These are phyloP conservation scores for Pituophis catenifer DNA, from an alignment of 2,113 vertebrate genomes.

Conservation along the genomic window DNA sequence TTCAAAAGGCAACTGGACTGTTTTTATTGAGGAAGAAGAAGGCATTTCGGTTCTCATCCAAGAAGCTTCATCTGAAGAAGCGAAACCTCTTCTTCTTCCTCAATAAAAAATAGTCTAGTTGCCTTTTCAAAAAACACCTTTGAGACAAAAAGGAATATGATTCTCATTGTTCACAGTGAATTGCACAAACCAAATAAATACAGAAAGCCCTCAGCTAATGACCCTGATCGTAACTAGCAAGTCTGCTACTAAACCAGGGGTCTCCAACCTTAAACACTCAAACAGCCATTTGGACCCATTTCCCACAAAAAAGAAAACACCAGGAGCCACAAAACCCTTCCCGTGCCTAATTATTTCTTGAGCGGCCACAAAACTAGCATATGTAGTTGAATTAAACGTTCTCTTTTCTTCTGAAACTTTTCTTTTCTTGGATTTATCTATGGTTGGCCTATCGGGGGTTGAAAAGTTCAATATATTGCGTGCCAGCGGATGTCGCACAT, in stretches of 20 bases:
- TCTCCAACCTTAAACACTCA: too few species aligned
- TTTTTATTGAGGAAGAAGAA: background rate
- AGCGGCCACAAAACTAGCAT: too few species aligned
- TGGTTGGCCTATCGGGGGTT: too few species aligned
- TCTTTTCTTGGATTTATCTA: too few species aligned
- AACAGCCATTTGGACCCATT: too few species aligned
- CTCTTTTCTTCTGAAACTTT: too few species aligned
- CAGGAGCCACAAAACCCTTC: too few species aligned
- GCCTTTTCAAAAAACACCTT: background rate
- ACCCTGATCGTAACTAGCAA: background rate
- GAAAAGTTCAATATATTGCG: too few species aligned
- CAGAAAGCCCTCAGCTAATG: background rate
- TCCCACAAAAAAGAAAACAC: too few species aligned
- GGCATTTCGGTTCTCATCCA: background rate
- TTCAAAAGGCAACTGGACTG: background rate
- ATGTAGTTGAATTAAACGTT: too few species aligned
- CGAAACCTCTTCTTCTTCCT: background rate
- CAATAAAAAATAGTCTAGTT: background rate
- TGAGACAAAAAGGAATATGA: background rate
- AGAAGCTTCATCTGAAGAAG: background rate
- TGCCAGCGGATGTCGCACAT: too few species aligned
- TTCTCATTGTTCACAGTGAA: background rate
- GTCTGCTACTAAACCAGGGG: background rate
- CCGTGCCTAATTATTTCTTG: too few species aligned
- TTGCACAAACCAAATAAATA: background rate